A percentile compares a stretch with the other conserved stretches of the same genome.
These are phyloP conservation scores for Lucifuga dentata DNA, from an alignment of 2,113 vertebrate genomes.

Conservation along the genomic window DNA sequence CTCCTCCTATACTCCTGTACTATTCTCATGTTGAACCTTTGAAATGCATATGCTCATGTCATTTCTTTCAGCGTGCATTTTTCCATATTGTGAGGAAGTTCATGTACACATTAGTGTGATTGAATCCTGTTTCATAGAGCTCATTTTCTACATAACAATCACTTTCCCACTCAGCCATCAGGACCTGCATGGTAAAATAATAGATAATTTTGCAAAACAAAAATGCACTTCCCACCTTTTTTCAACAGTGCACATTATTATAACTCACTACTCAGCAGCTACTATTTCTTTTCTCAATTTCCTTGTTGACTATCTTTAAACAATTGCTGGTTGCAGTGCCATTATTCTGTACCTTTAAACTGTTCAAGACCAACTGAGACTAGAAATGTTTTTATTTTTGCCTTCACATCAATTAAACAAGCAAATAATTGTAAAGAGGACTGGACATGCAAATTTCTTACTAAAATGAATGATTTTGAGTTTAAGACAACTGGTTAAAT, in stretches of 20 bases:
- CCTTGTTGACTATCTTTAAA: too few species aligned
- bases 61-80: constrained; percentile 10
- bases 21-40: constrained; percentile 44
- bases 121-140: constrained; percentile 30
- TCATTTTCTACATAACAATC: constrained; percentile 50
- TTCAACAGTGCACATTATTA: constrained; percentile 17
- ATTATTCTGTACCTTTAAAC: background rate
- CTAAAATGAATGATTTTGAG: background rate
- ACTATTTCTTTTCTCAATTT: too few species aligned
- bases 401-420: constrained; percentile 6
- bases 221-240: background rate
- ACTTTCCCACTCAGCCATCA: background rate
- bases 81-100: constrained; percentile 31
- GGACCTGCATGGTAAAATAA: constrained; percentile 13
- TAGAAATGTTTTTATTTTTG: background rate
- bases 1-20: constrained; percentile 40
- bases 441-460: constrained; percentile 3
- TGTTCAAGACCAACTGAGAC: constrained; percentile 1
- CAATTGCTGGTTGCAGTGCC: background rate
- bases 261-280: constrained; percentile 8
- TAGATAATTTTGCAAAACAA: constrained; percentile 5
- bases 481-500: too few species aligned
- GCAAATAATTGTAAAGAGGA: constrained; percentile 21
- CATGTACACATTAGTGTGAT: constrained; percentile 28
- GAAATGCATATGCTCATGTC: constrained; percentile 36